Evolutionary conservation across 2,888 invertebrate genomes (phyloP).

Genomic region (Tenthredo scrophulariae): DNA sequence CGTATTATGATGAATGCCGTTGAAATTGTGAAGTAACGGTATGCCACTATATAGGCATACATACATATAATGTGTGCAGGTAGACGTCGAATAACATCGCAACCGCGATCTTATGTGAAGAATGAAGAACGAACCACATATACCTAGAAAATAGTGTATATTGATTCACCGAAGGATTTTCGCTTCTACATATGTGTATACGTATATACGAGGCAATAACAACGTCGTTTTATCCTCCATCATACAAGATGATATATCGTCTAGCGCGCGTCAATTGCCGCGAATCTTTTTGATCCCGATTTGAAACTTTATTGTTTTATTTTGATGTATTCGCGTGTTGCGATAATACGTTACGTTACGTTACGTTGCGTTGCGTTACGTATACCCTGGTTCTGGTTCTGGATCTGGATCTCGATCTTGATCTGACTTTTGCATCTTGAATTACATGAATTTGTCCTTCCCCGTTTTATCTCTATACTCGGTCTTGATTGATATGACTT

Average conservation of each 20-base stretch:
- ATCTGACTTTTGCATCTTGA: neutral
- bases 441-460: constrained; percentile 42
- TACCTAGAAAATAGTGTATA: neutral
- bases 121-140: neutral
- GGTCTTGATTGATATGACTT: constrained; percentile 44
- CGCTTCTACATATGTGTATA: neutral
- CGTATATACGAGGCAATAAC: neutral
- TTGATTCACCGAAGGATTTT: neutral
- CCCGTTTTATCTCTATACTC: neutral
- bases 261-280: neutral
- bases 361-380: neutral
- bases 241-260: neutral
- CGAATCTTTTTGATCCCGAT: neutral
- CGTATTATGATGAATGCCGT: constrained; percentile 3
- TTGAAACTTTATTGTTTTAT: neutral
- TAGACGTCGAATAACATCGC: neutral
- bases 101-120: neutral
- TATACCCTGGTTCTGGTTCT: neutral
- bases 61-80: neutral
- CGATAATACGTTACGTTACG: neutral
- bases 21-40: neutral
- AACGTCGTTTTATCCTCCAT: neutral
- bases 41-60: neutral
- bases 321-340: neutral
- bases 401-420: neutral